Percentiles rank a stretch among this genome's conserved stretches.
Conservation (phyloP, 1,140 invertebrate genomes). For the Periplaneta americana region DNA sequence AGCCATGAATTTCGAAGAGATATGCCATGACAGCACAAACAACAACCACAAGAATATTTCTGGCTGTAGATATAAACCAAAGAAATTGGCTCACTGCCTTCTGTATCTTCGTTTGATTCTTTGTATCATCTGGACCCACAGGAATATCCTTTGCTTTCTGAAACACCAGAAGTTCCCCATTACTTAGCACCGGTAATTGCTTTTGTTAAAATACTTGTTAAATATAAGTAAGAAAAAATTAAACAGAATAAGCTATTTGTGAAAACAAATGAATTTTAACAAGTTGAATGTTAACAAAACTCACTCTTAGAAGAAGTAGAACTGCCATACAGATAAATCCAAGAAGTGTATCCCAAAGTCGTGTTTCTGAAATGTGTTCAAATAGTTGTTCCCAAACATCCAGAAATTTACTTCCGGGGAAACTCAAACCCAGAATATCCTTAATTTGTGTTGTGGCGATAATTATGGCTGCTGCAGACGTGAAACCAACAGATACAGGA, state of each 20-base stretch:
- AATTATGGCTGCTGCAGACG: constrained; percentile 83
- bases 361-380: constrained; percentile 58
- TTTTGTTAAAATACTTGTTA: constrained; percentile 9
- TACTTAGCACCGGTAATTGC: too few species aligned
- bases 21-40: constrained; percentile 59
- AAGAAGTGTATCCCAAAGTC: constrained; percentile 58
- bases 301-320: constrained; percentile 60
- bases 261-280: too few species aligned
- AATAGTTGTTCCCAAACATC: constrained; percentile 55
- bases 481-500: constrained; percentile 87
- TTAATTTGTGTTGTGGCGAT: constrained; percentile 83
- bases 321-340: constrained; percentile 60
- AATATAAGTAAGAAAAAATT: too few species aligned
- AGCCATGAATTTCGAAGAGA: constrained; percentile 51
- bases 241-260: too few species aligned
- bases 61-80: constrained; percentile 68
- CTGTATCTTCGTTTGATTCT: constrained; percentile 38
- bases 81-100: constrained; percentile 44
- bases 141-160: constrained; percentile 69
- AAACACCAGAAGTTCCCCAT: constrained; percentile 28
- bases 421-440: constrained; percentile 64
- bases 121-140: constrained; percentile 39
- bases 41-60: constrained; percentile 74
- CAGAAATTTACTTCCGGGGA: constrained; percentile 58
- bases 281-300: too few species aligned